A percentile compares a stretch with the other conserved stretches of the same genome.
Conservation (phyloP, 2,113 vertebrate genomes). For the rat (Rattus norvegicus) region GRCr8 NC_086021.1:120619001-120619500, state of each 20-base stretch:
- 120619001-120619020: neutral
- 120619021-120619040: conserved; percentile 28
- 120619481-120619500: neutral
- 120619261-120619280: neutral
- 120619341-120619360: conserved; percentile 7
- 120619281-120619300: neutral
- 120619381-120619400: conserved; percentile 2
- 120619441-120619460: neutral
- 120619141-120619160: neutral
- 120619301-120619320: neutral
- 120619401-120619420: neutral
- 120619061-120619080: neutral
- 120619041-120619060: neutral
- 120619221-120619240: neutral
- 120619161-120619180: neutral
- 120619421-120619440: neutral
- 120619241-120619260: conserved; percentile 25
- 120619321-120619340: conserved; percentile 7
- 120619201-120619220: neutral
- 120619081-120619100: neutral
- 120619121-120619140: too few relatives aligned
- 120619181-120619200: neutral
- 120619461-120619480: neutral
- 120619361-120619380: neutral
- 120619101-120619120: neutral